Percentiles rank a stretch among this genome's conserved stretches.
These are phyloP conservation scores for Apodemia hepburni DNA, from an alignment of 2,888 invertebrate species.

Conservation along the genomic window DNA sequence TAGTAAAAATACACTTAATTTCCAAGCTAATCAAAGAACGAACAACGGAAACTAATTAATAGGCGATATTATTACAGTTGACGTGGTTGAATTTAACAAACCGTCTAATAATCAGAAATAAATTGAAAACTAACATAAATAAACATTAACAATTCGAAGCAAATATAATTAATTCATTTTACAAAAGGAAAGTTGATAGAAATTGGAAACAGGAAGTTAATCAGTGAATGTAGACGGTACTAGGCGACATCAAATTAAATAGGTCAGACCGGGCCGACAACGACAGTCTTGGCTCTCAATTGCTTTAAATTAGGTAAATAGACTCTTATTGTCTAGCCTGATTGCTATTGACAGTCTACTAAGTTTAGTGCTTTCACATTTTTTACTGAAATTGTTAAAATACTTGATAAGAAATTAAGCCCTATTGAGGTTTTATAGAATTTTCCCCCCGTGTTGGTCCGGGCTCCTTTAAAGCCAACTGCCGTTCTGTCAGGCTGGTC, in stretches of 20 bases:
- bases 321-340: conserved; percentile 39
- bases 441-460: no score
- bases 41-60: no score
- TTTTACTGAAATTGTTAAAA: no score
- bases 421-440: no score
- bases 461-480: no score
- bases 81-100: no score
- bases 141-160: conserved; percentile 36
- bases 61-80: no score
- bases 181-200: conserved; percentile 63
- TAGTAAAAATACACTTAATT: no score
- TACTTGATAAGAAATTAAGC: no score
- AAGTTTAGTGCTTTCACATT: no score
- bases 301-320: conserved; percentile 65
- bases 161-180: conserved; percentile 37
- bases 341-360: conserved; percentile 33
- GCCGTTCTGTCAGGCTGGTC: no score
- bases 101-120: not conserved
- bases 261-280: conserved; percentile 41
- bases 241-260: conserved; percentile 61
- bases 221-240: conserved; percentile 51
- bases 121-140: not conserved
- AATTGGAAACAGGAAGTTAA: conserved; percentile 72
- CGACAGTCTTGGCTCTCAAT: conserved; percentile 45
- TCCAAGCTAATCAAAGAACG: no score